Conservation (phyloP, 2,113 vertebrate species). For the Chrysemys picta region DNA sequence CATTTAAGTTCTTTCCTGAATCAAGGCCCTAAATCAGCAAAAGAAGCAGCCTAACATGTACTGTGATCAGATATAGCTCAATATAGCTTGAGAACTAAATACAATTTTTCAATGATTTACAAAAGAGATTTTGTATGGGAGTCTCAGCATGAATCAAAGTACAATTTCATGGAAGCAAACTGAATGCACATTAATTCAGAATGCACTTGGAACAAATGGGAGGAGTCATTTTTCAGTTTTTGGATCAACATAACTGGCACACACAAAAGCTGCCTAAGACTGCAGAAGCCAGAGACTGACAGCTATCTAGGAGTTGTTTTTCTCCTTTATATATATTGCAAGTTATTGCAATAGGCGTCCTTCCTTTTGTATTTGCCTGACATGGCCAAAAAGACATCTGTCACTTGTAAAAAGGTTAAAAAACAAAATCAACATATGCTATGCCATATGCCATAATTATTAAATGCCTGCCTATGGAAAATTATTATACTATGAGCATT, state of each 20-base stretch:
- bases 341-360: background rate
- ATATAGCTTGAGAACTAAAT: background rate
- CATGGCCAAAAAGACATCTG: background rate
- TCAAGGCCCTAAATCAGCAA: background rate
- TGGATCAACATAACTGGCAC: background rate
- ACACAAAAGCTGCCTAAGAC: background rate
- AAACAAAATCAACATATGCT: background rate
- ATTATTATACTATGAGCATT: fast-evolving
- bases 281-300: background rate
- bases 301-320: background rate
- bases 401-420: background rate
- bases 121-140: background rate
- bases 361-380: background rate
- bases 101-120: background rate
- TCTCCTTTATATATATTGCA: background rate
- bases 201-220: background rate
- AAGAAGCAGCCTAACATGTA: background rate
- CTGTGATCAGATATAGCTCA: background rate
- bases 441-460: background rate
- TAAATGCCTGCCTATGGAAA: background rate
- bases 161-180: background rate
- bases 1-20: background rate
- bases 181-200: background rate
- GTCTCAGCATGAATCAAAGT: background rate
- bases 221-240: background rate